phyloP scores from a whole-genome alignment of 2,888 invertebrate species.

The Camptogramma bilineatum region DNA sequence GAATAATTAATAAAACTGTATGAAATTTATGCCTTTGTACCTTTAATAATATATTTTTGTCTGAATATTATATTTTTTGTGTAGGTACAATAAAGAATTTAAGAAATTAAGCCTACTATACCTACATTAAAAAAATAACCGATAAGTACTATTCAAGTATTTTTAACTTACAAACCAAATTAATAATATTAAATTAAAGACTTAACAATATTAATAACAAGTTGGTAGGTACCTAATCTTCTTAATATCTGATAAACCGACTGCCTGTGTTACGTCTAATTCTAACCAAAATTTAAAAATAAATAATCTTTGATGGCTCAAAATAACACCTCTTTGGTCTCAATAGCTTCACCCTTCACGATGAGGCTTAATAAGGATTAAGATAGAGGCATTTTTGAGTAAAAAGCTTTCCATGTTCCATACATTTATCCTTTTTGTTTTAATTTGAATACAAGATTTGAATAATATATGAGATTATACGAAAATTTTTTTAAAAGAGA shows the following conservation, averaged over 20 bases:
- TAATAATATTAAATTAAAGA: background rate
- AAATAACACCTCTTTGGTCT: slow-evolving; percentile 78
- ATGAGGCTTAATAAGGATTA: slow-evolving; percentile 82
- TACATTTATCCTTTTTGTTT: slow-evolving; percentile 63
- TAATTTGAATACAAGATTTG: slow-evolving; percentile 46
- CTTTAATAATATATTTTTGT: too few relatives aligned
- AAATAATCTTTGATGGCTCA: slow-evolving; percentile 71
- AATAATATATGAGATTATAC: slow-evolving; percentile 25
- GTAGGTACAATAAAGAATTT: too few relatives aligned
- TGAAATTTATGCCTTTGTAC: too few relatives aligned
- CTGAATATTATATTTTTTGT: too few relatives aligned
- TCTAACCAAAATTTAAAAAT: slow-evolving; percentile 45
- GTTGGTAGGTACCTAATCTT: slow-evolving; percentile 58
- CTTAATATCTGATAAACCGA: slow-evolving; percentile 49
- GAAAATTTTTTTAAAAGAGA: background rate
- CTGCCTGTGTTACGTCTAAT: slow-evolving; percentile 72
- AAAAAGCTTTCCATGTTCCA: slow-evolving; percentile 81
- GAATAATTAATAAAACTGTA: too few relatives aligned
- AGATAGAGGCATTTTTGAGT: slow-evolving; percentile 79
- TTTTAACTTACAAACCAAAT: background rate
- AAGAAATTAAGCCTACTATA: too few relatives aligned
- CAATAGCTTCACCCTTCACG: slow-evolving; percentile 73
- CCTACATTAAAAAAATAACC: too few relatives aligned
- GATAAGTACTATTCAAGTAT: too few relatives aligned
- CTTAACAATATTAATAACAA: background rate